Percentiles rank a stretch among this genome's conserved stretches.
These are phyloP conservation scores for Drosophila phalerata DNA, from an alignment of 2,888 invertebrate genomes.

Conservation along the genomic window DNA sequence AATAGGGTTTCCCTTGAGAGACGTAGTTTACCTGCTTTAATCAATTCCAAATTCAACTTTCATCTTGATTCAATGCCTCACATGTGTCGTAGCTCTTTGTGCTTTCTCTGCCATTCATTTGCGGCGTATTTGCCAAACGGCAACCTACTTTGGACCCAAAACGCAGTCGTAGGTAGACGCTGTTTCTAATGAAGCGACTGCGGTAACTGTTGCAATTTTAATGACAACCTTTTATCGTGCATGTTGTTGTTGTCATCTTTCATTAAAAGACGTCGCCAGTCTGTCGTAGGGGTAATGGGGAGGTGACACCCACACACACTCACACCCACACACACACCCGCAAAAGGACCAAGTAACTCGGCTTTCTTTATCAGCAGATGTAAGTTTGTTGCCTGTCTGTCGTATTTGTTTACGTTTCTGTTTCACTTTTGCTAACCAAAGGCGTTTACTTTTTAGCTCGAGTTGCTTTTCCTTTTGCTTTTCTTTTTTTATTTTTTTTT, in stretches of 20 bases:
- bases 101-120: slow-evolving; percentile 39
- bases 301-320: slow-evolving; percentile 4
- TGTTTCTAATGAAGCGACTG: slow-evolving; percentile 61
- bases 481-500: slow-evolving; percentile 44
- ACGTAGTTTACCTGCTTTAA: slow-evolving; percentile 31
- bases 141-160: slow-evolving; percentile 67
- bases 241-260: slow-evolving; percentile 78
- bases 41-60: slow-evolving; percentile 71
- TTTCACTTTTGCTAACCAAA: slow-evolving; percentile 76
- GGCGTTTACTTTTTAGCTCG: slow-evolving; percentile 62
- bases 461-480: slow-evolving; percentile 33
- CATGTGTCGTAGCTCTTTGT: slow-evolving; percentile 14
- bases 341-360: slow-evolving; percentile 8
- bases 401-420: slow-evolving; percentile 76
- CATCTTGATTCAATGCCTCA: slow-evolving; percentile 80
- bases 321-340: slow-evolving; percentile 9
- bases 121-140: slow-evolving; percentile 64
- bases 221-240: slow-evolving; percentile 74
- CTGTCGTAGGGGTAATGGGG: not conserved
- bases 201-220: slow-evolving; percentile 69
- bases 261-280: slow-evolving; percentile 60
- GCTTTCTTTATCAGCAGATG: slow-evolving; percentile 82
- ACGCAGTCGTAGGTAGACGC: slow-evolving; percentile 27
- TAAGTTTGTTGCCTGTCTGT: slow-evolving; percentile 65
- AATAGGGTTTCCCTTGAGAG: not conserved